Percentiles rank a stretch among this genome's conserved stretches.
These are phyloP conservation scores for Lydus trimaculatus DNA, from an alignment of 2,888 invertebrate genomes.

Conservation along the genomic window DNA sequence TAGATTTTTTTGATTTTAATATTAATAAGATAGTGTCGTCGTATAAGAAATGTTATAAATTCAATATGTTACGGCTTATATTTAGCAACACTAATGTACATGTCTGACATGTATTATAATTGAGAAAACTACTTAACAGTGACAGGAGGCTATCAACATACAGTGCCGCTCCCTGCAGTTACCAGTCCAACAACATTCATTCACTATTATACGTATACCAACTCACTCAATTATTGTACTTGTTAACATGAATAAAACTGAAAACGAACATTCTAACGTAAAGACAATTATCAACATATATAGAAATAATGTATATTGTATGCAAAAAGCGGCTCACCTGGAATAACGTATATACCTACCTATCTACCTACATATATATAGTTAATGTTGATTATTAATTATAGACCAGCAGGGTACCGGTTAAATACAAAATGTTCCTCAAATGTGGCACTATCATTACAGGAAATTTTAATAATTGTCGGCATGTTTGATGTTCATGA, in stretches of 20 bases:
- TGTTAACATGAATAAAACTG: slow-evolving; percentile 13
- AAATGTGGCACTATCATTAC: slow-evolving; percentile 33
- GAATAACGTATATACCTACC: too few relatives aligned
- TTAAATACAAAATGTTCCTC: slow-evolving; percentile 49
- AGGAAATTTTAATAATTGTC: slow-evolving; percentile 33
- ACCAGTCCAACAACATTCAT: slow-evolving; percentile 39
- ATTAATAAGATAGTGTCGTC: slow-evolving; percentile 55
- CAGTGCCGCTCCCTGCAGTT: slow-evolving; percentile 50
- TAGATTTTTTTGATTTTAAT: too few relatives aligned
- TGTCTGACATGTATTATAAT: slow-evolving; percentile 59
- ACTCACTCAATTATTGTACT: slow-evolving; percentile 6
- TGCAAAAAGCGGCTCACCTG: slow-evolving; percentile 41
- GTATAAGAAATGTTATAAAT: slow-evolving; percentile 52
- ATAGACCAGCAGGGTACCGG: slow-evolving; percentile 49
- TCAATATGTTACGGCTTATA: slow-evolving; percentile 55
- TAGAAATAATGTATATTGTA: slow-evolving; percentile 23
- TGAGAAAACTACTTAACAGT: slow-evolving; percentile 57
- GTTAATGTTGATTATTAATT: slow-evolving; percentile 51
- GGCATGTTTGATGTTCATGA: slow-evolving; percentile 33
- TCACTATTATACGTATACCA: slow-evolving; percentile 10
- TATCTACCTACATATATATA: too few relatives aligned
- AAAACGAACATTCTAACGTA: slow-evolving; percentile 11
- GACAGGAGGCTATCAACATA: slow-evolving; percentile 57
- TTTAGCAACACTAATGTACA: slow-evolving; percentile 58
- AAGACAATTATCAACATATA: slow-evolving; percentile 5